Evolutionary conservation across 1,140 invertebrate genomes (phyloP).

Genomic region (Pentalonia nigronervosa): DNA sequence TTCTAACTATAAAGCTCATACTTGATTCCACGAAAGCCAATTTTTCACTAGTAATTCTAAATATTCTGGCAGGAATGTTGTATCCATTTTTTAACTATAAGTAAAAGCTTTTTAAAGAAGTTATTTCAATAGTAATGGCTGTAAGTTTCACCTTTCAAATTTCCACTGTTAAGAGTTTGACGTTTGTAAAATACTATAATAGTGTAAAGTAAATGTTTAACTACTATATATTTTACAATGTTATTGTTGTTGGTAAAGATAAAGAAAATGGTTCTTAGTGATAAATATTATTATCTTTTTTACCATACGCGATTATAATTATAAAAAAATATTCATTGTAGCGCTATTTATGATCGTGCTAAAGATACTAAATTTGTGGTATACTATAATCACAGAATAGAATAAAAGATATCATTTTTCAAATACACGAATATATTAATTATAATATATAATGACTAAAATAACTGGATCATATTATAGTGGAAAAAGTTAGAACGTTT

Average conservation of each 20-base stretch:
- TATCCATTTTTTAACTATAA: not conserved
- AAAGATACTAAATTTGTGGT: too few species aligned
- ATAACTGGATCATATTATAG: too few species aligned
- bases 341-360: too few species aligned
- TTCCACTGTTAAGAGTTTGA: not conserved
- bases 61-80: constrained; percentile 14
- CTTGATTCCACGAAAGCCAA: constrained; percentile 49
- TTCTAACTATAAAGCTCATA: not conserved
- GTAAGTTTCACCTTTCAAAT: not conserved
- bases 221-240: too few species aligned
- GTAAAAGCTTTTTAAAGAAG: not conserved
- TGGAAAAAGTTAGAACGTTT: too few species aligned
- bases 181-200: not conserved
- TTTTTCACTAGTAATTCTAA: constrained; percentile 16
- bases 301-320: not conserved
- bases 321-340: too few species aligned
- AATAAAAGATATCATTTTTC: too few species aligned
- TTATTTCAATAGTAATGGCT: not conserved
- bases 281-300: not conserved
- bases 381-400: too few species aligned
- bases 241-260: not conserved
- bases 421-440: too few species aligned
- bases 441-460: too few species aligned
- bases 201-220: not conserved
- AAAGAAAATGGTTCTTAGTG: not conserved